Percentiles rank a stretch among this genome's conserved stretches.
These are phyloP conservation scores for Thalassaphorura encarpata DNA, from an alignment of 1,140 invertebrate genomes.

Conservation along the genomic window DNA sequence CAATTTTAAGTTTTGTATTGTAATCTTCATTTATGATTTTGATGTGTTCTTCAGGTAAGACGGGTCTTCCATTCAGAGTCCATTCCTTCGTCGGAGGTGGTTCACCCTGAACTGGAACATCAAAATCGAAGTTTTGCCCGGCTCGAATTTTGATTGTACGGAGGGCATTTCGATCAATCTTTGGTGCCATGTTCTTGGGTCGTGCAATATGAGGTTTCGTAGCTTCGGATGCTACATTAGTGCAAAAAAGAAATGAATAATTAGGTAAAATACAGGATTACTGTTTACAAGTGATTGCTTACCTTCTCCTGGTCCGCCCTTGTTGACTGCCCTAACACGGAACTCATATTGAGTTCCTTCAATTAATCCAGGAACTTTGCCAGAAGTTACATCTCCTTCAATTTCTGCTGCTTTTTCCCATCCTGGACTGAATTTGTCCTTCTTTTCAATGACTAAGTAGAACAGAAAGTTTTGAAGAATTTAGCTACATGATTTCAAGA, in stretches of 20 bases:
- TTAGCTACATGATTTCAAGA: too few relatives aligned
- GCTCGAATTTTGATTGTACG: slow-evolving; percentile 83
- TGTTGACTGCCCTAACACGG: slow-evolving; percentile 81
- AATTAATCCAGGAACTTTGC: slow-evolving; percentile 73
- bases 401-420: slow-evolving; percentile 82
- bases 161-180: slow-evolving; percentile 88
- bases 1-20: slow-evolving; percentile 72
- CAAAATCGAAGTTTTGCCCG: slow-evolving; percentile 84
- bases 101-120: slow-evolving; percentile 87
- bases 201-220: slow-evolving; percentile 80
- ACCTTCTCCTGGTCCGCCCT: slow-evolving; percentile 37
- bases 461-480: too few relatives aligned
- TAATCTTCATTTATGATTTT: slow-evolving; percentile 77
- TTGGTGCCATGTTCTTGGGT: slow-evolving; percentile 81
- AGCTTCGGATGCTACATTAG: slow-evolving; percentile 79
- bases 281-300: too few relatives aligned
- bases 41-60: slow-evolving; percentile 69
- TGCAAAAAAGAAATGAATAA: too few relatives aligned
- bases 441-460: slow-evolving; percentile 97
- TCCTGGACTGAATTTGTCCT: slow-evolving; percentile 74
- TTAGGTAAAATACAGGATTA: background rate
- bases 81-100: slow-evolving; percentile 90
- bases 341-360: slow-evolving; percentile 91
- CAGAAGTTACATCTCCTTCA: slow-evolving; percentile 67
- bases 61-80: slow-evolving; percentile 66